Conservation (phyloP, 1,140 invertebrate species). For the Apis dorsata region DNA sequence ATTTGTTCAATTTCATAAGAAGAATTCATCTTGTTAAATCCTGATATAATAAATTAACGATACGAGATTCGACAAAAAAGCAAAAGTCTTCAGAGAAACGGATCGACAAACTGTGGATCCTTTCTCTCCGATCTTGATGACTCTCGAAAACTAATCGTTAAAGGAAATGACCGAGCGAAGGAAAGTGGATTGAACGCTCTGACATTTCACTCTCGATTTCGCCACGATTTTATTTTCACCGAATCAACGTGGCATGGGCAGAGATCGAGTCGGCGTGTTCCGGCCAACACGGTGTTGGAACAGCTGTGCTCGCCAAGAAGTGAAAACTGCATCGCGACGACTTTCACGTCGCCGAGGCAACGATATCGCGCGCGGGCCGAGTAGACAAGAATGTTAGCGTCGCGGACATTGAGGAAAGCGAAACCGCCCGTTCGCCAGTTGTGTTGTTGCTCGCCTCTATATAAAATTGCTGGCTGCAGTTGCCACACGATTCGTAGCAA, state of each 20-base stretch:
- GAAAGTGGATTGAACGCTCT: no score
- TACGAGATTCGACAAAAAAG: no score
- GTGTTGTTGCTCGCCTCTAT: slow-evolving; percentile 18
- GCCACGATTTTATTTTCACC: neutral
- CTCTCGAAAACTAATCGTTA: no score
- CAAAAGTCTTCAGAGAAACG: no score
- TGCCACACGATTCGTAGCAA: slow-evolving; percentile 69
- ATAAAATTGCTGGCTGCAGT: slow-evolving; percentile 32
- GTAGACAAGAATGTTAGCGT: slow-evolving; percentile 61
- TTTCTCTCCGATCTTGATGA: no score
- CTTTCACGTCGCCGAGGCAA: slow-evolving; percentile 67
- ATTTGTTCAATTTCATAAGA: no score
- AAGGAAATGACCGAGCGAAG: no score
- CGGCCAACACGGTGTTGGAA: neutral
- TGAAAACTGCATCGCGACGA: slow-evolving; percentile 70
- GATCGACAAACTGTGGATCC: no score
- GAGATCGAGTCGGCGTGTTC: neutral
- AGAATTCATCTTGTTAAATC: no score
- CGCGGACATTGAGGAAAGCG: slow-evolving; percentile 67
- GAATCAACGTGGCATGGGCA: neutral
- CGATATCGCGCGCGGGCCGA: slow-evolving; percentile 9
- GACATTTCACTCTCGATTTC: neutral
- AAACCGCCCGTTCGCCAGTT: slow-evolving; percentile 60
- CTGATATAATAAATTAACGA: no score
- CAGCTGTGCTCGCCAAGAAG: slow-evolving; percentile 37